These are phyloP conservation scores for Caiman crocodilus DNA, from an alignment of 2,797 vertebrate genomes.

Conservation along the genomic window DNA sequence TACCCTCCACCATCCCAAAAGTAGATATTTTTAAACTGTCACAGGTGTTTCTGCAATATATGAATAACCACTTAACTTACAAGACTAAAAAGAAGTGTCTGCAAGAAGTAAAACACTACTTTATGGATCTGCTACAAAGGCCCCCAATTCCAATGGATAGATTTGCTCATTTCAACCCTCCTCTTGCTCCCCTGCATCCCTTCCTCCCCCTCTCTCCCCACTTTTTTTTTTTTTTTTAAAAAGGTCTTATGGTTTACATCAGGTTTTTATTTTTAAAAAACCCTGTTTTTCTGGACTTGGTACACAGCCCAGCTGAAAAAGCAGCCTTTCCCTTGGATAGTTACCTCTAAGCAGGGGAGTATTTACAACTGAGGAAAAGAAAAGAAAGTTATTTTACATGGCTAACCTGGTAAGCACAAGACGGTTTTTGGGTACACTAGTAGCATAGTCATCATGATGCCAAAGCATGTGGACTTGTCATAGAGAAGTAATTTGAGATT, in stretches of 20 bases:
- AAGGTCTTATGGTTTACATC: neutral
- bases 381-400: neutral
- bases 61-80: neutral
- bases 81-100: neutral
- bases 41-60: neutral
- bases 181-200: too few relatives aligned
- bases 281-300: neutral
- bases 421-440: neutral
- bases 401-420: neutral
- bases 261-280: neutral
- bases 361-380: neutral
- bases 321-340: neutral
- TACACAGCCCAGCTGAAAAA: neutral
- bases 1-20: too few relatives aligned
- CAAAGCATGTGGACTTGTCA: neutral
- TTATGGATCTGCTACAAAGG: neutral
- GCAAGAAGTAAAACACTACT: neutral
- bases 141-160: neutral
- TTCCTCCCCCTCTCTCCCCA: too few relatives aligned
- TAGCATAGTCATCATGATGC: neutral
- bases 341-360: neutral
- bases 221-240: too few relatives aligned
- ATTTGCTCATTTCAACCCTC: neutral
- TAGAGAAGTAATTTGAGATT: fast-evolving
- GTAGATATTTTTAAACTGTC: neutral